Percentiles rank a stretch among this genome's conserved stretches.
These are phyloP conservation scores for Scleropages formosus DNA, from an alignment of 2,797 vertebrate species.

Conservation along the genomic window DNA sequence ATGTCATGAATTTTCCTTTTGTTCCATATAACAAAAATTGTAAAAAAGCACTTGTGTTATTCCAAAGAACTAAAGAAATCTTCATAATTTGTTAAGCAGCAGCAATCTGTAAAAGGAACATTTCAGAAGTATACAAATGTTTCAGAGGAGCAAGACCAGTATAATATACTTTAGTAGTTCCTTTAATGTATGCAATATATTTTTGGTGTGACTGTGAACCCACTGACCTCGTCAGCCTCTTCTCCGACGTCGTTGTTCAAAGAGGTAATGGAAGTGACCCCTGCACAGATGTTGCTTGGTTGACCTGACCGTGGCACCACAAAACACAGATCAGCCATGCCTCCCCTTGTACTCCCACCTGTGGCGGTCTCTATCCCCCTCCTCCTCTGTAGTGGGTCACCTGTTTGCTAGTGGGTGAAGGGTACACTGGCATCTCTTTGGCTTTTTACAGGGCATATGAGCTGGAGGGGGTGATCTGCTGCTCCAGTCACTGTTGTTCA, in stretches of 20 bases:
- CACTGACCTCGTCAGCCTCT: constrained; percentile 13
- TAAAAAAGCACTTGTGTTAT: no score
- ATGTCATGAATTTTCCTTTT: no score
- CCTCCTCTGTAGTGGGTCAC: background rate
- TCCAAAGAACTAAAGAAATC: no score
- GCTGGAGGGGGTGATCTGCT: background rate
- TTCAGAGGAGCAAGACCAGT: background rate
- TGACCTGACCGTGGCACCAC: background rate
- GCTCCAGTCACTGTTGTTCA: background rate
- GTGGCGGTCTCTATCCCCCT: no score
- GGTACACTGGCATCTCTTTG: background rate
- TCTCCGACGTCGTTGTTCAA: background rate
- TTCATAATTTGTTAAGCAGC: no score
- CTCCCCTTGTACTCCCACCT: background rate
- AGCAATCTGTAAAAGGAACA: no score
- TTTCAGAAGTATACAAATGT: no score
- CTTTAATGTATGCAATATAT: constrained; percentile 13
- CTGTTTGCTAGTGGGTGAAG: background rate
- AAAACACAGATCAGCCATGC: background rate
- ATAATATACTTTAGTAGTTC: background rate
- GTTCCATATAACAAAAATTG: no score
- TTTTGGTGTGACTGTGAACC: constrained; percentile 8
- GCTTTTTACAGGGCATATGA: background rate
- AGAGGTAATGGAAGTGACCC: constrained; percentile 20
- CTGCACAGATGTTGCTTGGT: constrained; percentile 9